Percentiles rank a stretch among this genome's conserved stretches.
Evolutionary conservation across 2,113 vertebrate species (phyloP).

Genomic region (Etia nguti): DNA sequence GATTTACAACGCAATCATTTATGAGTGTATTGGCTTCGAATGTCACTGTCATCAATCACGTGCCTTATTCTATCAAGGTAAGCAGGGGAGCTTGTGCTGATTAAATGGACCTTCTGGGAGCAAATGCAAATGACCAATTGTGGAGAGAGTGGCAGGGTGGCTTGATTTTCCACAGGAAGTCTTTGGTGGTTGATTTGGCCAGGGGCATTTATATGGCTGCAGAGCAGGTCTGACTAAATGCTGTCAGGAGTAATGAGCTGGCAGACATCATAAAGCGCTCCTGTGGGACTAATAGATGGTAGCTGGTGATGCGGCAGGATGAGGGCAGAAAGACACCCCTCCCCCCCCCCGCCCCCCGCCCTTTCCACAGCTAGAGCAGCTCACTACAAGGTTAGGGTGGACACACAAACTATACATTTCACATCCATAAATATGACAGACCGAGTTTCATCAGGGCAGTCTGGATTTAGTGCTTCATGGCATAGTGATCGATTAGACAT

Average conservation of each 20-base stretch:
- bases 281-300: constrained; percentile 71
- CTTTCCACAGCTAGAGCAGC: constrained; percentile 46
- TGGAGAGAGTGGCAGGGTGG: constrained; percentile 47
- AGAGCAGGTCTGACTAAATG: constrained; percentile 77
- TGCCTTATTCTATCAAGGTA: constrained; percentile 74
- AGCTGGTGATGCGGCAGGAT: constrained; percentile 66
- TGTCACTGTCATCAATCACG: constrained; percentile 71
- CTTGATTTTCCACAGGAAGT: constrained; percentile 68
- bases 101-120: constrained; percentile 77
- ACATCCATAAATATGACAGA: constrained; percentile 39
- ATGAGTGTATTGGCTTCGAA: constrained; percentile 70
- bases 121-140: constrained; percentile 74
- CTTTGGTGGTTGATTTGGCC: constrained; percentile 66
- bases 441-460: neutral
- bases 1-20: constrained; percentile 78
- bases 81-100: constrained; percentile 61
- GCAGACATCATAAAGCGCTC: constrained; percentile 77
- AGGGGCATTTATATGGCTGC: constrained; percentile 70
- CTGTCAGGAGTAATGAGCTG: constrained; percentile 79
- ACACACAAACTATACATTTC: constrained; percentile 9
- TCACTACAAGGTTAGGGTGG: constrained; percentile 8
- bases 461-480: neutral
- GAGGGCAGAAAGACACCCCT: constrained; percentile 52
- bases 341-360: neutral
- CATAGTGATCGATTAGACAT: neutral